A percentile compares a stretch with the other conserved stretches of the same genome.
These are phyloP conservation scores for Pitangus sulphuratus DNA, from an alignment of 2,797 vertebrate species.

Conservation along the genomic window DNA sequence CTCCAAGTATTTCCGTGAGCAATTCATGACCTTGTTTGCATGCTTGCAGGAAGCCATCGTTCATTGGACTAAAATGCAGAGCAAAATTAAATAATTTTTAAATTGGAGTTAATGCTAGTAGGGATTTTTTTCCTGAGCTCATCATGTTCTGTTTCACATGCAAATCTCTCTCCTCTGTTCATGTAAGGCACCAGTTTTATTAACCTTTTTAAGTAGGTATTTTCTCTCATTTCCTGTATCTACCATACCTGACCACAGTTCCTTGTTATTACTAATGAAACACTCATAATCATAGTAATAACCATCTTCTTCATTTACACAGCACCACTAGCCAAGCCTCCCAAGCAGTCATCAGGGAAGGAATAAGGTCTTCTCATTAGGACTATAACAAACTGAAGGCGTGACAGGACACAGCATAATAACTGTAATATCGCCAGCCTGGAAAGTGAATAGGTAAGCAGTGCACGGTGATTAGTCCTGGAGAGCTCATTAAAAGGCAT, in stretches of 20 bases:
- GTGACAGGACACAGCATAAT: neutral
- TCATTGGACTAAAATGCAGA: neutral
- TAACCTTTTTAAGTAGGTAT: neutral
- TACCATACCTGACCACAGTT: neutral
- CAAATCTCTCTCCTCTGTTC: neutral
- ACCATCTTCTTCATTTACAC: neutral
- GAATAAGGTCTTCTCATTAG: conserved; percentile 27
- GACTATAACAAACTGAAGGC: neutral
- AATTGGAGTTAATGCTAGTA: neutral
- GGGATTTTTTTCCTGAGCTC: neutral
- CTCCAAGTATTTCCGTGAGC: neutral
- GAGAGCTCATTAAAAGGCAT: neutral
- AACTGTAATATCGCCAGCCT: neutral
- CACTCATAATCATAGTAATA: conserved; percentile 9
- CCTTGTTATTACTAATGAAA: conserved; percentile 5
- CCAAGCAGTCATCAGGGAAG: neutral
- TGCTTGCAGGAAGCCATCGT: neutral
- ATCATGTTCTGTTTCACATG: neutral
- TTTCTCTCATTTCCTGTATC: neutral
- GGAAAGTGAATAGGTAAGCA: neutral
- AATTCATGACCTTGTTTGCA: neutral
- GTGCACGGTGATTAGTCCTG: neutral
- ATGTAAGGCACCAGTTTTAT: neutral
- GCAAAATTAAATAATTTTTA: neutral
- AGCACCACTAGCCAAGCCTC: conserved; percentile 13